phyloP scores from a whole-genome alignment of 2,888 invertebrate species.

The Stratiomys singularior region DNA sequence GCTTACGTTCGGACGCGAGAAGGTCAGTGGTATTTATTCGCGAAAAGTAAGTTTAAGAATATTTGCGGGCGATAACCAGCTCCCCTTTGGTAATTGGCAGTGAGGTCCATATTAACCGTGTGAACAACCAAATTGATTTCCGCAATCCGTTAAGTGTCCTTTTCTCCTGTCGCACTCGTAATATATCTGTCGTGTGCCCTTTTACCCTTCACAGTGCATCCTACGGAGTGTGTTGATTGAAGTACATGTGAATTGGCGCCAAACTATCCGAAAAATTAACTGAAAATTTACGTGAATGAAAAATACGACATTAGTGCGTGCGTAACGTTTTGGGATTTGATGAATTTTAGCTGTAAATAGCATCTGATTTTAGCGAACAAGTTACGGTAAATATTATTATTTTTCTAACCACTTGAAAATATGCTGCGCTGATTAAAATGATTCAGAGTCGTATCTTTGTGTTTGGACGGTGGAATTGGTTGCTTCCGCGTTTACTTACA shows the following conservation, averaged over 20 bases:
- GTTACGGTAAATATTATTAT: not conserved
- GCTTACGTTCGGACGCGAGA: slow-evolving; percentile 48
- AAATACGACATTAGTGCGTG: not conserved
- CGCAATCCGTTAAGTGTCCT: not conserved
- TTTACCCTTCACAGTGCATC: not conserved
- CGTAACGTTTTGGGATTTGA: not conserved
- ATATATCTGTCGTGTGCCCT: not conserved
- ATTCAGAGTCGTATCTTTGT: no score
- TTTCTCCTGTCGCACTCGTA: no score
- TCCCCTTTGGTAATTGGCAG: not conserved
- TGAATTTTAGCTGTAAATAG: not conserved
- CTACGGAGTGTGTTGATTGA: no score
- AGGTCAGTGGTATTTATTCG: slow-evolving; percentile 47
- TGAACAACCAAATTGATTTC: not conserved
- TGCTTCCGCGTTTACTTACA: no score
- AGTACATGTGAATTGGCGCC: not conserved
- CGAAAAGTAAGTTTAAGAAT: not conserved
- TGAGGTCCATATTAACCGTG: not conserved
- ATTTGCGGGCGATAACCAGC: not conserved
- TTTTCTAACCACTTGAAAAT: not conserved
- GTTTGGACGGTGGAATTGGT: no score
- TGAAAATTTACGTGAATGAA: not conserved
- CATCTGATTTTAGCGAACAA: not conserved
- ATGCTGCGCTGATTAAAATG: no score
- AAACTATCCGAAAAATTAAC: not conserved